Percentiles rank a stretch among this genome's conserved stretches.
phyloP scores from a whole-genome alignment of 2,888 invertebrate species.

The Helicoverpa assulta region DNA sequence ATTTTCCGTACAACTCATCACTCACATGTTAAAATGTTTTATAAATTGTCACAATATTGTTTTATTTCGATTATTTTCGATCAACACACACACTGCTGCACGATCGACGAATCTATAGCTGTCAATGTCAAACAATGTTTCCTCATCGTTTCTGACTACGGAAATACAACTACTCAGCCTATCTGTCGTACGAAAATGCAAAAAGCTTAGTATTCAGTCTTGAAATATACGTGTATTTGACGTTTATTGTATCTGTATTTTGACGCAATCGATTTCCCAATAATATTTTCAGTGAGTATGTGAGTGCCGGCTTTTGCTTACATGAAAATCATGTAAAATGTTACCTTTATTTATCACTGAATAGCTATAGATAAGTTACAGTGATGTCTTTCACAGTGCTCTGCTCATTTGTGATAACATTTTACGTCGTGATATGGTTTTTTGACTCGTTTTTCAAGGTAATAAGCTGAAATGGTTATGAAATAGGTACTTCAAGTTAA shows the following conservation, averaged over 20 bases:
- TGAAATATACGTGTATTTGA: conserved; percentile 5
- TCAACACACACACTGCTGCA: conserved; percentile 48
- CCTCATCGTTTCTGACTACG: background rate
- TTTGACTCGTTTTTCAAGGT: conserved; percentile 96
- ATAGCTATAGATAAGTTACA: conserved; percentile 14
- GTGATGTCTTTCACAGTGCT: conserved; percentile 92
- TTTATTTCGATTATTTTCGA: conserved; percentile 69
- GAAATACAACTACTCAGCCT: conserved; percentile 24
- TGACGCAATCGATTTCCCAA: conserved; percentile 45
- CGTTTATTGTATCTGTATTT: conserved; percentile 27
- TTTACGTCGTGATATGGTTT: conserved; percentile 93
- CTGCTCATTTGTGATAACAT: conserved; percentile 90
- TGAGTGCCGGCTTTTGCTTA: conserved; percentile 47
- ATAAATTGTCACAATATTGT: conserved; percentile 79
- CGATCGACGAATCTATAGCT: conserved; percentile 32
- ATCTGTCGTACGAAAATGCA: background rate
- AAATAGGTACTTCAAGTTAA: conserved; percentile 22
- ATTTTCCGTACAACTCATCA: conserved; percentile 90
- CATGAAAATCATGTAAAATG: conserved; percentile 34
- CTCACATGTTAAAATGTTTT: conserved; percentile 88
- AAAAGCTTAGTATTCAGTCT: conserved; percentile 10
- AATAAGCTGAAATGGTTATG: conserved; percentile 48
- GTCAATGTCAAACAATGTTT: conserved; percentile 34
- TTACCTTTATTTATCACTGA: conserved; percentile 7
- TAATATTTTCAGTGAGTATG: background rate